Base-by-base conservation (phyloP, 2,888 invertebrate species). In the Agrilus biguttatus region DNA sequence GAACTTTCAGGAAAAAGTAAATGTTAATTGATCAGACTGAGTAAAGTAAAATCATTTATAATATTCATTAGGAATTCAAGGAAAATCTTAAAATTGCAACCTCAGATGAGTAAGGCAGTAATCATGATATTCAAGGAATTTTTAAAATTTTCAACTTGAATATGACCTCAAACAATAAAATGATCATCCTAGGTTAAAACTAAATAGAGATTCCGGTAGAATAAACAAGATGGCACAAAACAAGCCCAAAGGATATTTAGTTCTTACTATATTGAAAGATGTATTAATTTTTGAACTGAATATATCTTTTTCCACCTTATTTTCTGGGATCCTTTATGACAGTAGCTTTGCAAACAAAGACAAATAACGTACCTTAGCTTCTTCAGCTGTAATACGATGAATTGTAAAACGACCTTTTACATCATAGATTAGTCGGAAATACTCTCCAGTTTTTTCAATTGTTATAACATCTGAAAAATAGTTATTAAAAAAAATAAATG, bases 371-470 rank as follows among this genome's bases (percentile, higher is more conserved):
- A 95, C 95, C 77, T 93, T 91, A 36, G 97, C 96, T 73, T 98
- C 98, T 65, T 95, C 95, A 43, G 85, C 80, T 41, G 93, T 90
- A 60, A 98, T 98, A 58, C 97, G 81, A 68, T 99, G 98, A 53
- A 96, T 86, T 53, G 91, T 86, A 70, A 96, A 98, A 58, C 98
- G 80, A 48, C 98, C 98, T 70, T 98, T 98, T 36, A 96, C 92
- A 68, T 98, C 98, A 69, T 97, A 99, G 62, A 99, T 87, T 55
- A 99, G 74, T 54, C 98, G 80, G 83, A 98, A 99, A 67, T 86
- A 80, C 72, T 99, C 97, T 57, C 86, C 88, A 47, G 97, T 98
- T 72, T 93, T 96, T 61, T 98, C 96, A 71, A 99, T 97, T 46
- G 88, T 85, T 51, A 98, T 83, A 47, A 99, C 97, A 85, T 98